Evolutionary conservation across 1,140 invertebrate genomes (phyloP), one percentile per base, ranked within the genome.

Genomic region (Drepana arcuata): DNA sequence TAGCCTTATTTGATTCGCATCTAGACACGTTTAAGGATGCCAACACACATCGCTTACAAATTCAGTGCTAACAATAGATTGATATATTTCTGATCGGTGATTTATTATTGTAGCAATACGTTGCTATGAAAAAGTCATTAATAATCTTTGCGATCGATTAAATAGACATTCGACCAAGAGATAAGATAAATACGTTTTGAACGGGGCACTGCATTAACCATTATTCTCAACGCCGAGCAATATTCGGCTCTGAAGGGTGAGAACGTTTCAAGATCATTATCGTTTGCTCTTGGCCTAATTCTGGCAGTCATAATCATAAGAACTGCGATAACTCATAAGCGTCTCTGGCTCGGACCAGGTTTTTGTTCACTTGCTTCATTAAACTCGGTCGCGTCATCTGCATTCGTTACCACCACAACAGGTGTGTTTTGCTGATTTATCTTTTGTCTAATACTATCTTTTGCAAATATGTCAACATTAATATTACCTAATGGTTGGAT

Each of bases 291-390:
- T 77, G 72, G 65, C 72, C 67, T 70, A 58, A 48, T 61, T 61
- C 46, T 42, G 50, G 34, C 31, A 47, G 48, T 54, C 55, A 62
- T 73, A 73, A 67, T 63, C 69, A 65, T 62, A 69, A 68, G 48
- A 64, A 53, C 58, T 51, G 45, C 47, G 35, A 77, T 77, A 63
- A 62, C 70, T 73, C 69, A 72, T 72, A 67, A 54, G 35, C 45
- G 12, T 16, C 37, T 37, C 47, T 50, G 44, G 52, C 56, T 41
- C 37, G 12, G 16, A 12, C 27, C 25, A 14, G 11, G 15, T 26
- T 18, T 11, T 34, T 16, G 33, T 45, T 45, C 24, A 46, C 15
- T 50, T 41, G 43, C 41, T 34, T 57, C 46, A 49, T 60, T 55
- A 55, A 43, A 14, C 14, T 5, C 16, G 10, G 13, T n/a, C 28